These are phyloP conservation scores for Plutella xylostella DNA, from an alignment of 2,888 invertebrate genomes.

Conservation along the genomic window DNA sequence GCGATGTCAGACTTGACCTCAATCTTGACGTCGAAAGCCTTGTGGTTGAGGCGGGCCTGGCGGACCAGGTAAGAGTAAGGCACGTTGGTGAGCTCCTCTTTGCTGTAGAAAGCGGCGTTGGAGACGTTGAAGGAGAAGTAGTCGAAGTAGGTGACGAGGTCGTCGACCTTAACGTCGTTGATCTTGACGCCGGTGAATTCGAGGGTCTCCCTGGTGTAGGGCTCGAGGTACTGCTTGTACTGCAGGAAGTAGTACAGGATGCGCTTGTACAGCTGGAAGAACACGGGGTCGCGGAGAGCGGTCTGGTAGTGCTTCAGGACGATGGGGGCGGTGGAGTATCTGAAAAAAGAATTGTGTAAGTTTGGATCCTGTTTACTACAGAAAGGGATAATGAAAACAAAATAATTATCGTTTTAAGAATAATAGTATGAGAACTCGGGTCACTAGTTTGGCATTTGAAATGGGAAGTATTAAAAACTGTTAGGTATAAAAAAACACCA, in stretches of 20 bases:
- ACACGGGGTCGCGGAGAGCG: slow-evolving; percentile 76
- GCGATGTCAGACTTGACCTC: slow-evolving; percentile 70
- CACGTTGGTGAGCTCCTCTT: slow-evolving; percentile 37
- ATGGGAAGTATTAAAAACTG: too few species aligned
- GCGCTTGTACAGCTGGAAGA: slow-evolving; percentile 76
- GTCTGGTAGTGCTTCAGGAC: slow-evolving; percentile 74
- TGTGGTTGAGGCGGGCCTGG: slow-evolving; percentile 78
- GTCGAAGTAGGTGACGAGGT: slow-evolving; percentile 75
- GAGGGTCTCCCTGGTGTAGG: slow-evolving; percentile 70
- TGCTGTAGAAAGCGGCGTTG: slow-evolving; percentile 51
- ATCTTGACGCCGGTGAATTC: slow-evolving; percentile 72
- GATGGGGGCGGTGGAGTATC: slow-evolving; percentile 60
- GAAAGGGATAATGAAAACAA: too few species aligned
- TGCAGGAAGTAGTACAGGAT: slow-evolving; percentile 68
- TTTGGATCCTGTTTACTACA: too few species aligned
- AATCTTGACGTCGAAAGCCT: slow-evolving; percentile 73
- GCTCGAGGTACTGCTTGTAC: slow-evolving; percentile 69
- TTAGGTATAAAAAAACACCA: too few species aligned
- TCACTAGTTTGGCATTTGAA: too few species aligned
- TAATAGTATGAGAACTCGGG: too few species aligned
- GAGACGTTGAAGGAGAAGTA: slow-evolving; percentile 72
- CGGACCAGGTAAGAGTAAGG: slow-evolving; percentile 65
- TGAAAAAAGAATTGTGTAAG: too few species aligned
- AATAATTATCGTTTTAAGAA: too few species aligned
- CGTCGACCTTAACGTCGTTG: slow-evolving; percentile 70